These are phyloP conservation scores for Drosophila rellima DNA, from an alignment of 2,888 invertebrate species.

Conservation along the genomic window DNA sequence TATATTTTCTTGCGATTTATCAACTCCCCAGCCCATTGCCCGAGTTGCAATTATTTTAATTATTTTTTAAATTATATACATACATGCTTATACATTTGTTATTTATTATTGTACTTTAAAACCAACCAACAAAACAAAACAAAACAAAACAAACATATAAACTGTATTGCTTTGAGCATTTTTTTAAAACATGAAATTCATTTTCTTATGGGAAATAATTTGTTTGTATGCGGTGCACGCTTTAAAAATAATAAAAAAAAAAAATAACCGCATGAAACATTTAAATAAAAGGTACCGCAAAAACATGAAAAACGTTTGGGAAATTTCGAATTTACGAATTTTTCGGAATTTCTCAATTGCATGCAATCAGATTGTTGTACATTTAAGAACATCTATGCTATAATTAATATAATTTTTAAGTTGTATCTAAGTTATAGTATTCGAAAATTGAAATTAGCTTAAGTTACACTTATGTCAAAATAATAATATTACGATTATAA, in stretches of 20 bases:
- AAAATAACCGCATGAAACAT: not conserved
- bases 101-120: slow-evolving; percentile 79
- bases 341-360: slow-evolving; percentile 39
- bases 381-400: slow-evolving; percentile 47
- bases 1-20: slow-evolving; percentile 61
- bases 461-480: slow-evolving; percentile 63
- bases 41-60: slow-evolving; percentile 71
- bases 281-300: slow-evolving; percentile 7
- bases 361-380: slow-evolving; percentile 67
- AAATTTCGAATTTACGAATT: slow-evolving; percentile 11
- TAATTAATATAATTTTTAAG: slow-evolving; percentile 58
- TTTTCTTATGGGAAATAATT: slow-evolving; percentile 41
- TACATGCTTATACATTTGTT: slow-evolving; percentile 68
- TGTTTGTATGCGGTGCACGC: slow-evolving; percentile 58
- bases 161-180: slow-evolving; percentile 79
- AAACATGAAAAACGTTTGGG: slow-evolving; percentile 26
- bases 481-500: slow-evolving; percentile 64
- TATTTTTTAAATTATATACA: slow-evolving; percentile 57
- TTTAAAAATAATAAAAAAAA: slow-evolving; percentile 47
- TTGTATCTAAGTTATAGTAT: slow-evolving; percentile 66
- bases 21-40: slow-evolving; percentile 68
- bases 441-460: slow-evolving; percentile 59
- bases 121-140: slow-evolving; percentile 38
- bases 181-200: slow-evolving; percentile 43
- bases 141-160: slow-evolving; percentile 52